Conservation (phyloP, 2,888 invertebrate genomes). For the Spilosoma lubricipeda region DNA sequence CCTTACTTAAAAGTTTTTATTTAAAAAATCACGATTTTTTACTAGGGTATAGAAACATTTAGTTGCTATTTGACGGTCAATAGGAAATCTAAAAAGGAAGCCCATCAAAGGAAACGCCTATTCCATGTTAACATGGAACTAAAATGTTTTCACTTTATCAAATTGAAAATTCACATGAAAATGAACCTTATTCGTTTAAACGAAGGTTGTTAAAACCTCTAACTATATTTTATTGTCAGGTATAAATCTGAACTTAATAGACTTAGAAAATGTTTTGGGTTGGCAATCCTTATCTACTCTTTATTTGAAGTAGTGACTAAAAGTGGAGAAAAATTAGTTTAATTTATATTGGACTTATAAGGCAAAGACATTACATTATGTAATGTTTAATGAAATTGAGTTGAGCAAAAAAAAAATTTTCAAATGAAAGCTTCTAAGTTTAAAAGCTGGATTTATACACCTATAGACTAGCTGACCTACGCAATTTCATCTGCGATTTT, state of each 20-base stretch:
- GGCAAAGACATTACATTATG: too few relatives aligned
- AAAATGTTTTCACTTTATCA: slow-evolving; percentile 45
- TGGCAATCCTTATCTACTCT: slow-evolving; percentile 25
- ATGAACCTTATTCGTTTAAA: rapidly evolving
- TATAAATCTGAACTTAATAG: slow-evolving; percentile 34
- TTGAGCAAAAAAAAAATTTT: too few relatives aligned
- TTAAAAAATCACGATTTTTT: too few relatives aligned
- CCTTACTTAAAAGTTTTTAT: background rate
- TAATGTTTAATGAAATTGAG: too few relatives aligned
- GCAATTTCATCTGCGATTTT: too few relatives aligned
- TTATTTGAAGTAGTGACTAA: slow-evolving; percentile 32
- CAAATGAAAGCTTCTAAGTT: too few relatives aligned
- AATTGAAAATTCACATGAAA: slow-evolving; percentile 34
- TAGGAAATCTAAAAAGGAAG: slow-evolving; percentile 30
- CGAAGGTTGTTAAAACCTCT: background rate
- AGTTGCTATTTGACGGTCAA: slow-evolving; percentile 17
- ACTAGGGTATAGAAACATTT: background rate
- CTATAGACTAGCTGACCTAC: too few relatives aligned
- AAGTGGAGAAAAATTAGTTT: too few relatives aligned
- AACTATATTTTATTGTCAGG: slow-evolving; percentile 23
- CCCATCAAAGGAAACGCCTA: slow-evolving; percentile 34
- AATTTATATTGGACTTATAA: background rate
- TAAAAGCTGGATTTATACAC: too few relatives aligned
- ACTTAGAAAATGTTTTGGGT: slow-evolving; percentile 8
- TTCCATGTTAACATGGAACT: slow-evolving; percentile 27